Evolutionary conservation across 2,797 vertebrate genomes (phyloP), one percentile per base, ranked within the genome.

Genomic region (Sebastes nivosus): DNA sequence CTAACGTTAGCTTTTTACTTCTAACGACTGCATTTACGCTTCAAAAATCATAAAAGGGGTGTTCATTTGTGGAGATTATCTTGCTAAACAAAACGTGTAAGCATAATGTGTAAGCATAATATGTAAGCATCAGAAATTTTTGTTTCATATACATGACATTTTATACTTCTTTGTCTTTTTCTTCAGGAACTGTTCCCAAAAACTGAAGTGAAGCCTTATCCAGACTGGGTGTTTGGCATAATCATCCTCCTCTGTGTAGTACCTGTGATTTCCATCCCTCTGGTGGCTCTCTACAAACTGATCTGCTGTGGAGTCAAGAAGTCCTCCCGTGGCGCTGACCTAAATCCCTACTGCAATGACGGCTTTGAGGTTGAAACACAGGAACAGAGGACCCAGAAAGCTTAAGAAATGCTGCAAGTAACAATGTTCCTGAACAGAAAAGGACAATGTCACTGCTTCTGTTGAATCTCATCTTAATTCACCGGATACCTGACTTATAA

Each of bases 121-220:
- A 36, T 36, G 34, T 36, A 36, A 36, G 34, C 34, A 36, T 12
- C 34, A 36, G 34, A 36, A 36, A 0, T 36, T 12, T 36, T 36
- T 36, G 34, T 36, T 36, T 36, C 36, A 38, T 30, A 11, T 6
- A 18, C 4, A 30, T 36, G 5, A 8, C 4, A 16, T 20, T n/a
- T 63, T 25, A 27, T 4, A 20, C 4, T 34, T 42, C 2, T 6
- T 27, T 32, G 1, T 77, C 14, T 82, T 27, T 75, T n/a, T 88
- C 55, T 77, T 38, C 38, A 99, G 98, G 92, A 87, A 30, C 2
- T 50, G 0, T 99, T 99, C 75, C 98, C 98, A 0, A 5, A 79
- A 46, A 88, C 90, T 10, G 93, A 97, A 34, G 6, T 71, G 32
- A 95, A 94, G 87, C 4, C 68, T 1, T 98, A 98, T 78, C 97